phyloP scores from a whole-genome alignment of 2,797 vertebrate species.

The Eutrigla gurnardus region DNA sequence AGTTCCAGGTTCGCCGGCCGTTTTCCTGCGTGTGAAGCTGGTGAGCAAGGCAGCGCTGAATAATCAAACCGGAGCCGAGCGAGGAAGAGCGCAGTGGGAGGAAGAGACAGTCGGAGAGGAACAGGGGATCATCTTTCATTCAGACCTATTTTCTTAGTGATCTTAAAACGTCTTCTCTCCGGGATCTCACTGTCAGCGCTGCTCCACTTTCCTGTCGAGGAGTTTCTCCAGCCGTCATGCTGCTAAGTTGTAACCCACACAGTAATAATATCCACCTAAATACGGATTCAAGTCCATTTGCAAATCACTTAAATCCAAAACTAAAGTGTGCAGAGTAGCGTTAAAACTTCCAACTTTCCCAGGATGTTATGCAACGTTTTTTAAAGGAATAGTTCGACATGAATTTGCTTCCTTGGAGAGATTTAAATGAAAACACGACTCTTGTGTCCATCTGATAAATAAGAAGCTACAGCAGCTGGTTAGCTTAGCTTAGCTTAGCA shows the following conservation, averaged over 20 bases:
- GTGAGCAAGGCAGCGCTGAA: slow-evolving; percentile 10
- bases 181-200: slow-evolving; percentile 49
- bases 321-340: not conserved
- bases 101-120: slow-evolving; percentile 33
- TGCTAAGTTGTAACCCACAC: not conserved
- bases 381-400: not conserved
- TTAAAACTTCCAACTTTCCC: not conserved
- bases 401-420: not conserved
- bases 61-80: slow-evolving; percentile 27
- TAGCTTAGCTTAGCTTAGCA: not conserved
- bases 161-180: slow-evolving; percentile 42
- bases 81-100: slow-evolving; percentile 21
- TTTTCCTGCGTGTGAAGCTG: slow-evolving; percentile 12
- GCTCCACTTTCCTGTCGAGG: slow-evolving; percentile 49
- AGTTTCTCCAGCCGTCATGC: slow-evolving; percentile 23
- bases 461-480: not conserved
- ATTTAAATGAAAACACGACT: not conserved
- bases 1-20: slow-evolving; percentile 7
- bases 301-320: not conserved
- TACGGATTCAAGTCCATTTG: slow-evolving; percentile 8
- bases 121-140: slow-evolving; percentile 60
- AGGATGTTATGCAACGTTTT: not conserved
- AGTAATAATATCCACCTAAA: not conserved
- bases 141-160: slow-evolving; percentile 58
- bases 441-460: not conserved